Conservation (phyloP, 37 sponge, comb jelly and placozoan genomes). For the Oopsacas minuta region DNA sequence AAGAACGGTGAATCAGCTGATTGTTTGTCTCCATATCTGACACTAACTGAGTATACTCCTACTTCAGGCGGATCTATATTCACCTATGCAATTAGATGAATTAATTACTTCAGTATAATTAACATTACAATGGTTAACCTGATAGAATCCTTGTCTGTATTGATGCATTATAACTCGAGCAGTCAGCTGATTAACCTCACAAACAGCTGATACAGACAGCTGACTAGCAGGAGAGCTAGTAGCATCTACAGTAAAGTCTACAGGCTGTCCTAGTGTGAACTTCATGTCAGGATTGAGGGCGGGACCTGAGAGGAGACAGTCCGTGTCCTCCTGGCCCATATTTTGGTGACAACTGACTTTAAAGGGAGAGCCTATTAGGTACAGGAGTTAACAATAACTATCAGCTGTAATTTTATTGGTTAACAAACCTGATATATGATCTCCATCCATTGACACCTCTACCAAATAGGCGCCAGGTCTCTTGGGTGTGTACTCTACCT, state of each 20-base stretch:
- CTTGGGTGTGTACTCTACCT: constrained; percentile 19
- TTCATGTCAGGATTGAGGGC: constrained; percentile 3
- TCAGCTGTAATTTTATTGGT: too few relatives aligned
- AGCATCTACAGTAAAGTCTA: not conserved
- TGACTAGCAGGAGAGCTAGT: not conserved
- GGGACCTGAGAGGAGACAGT: not conserved
- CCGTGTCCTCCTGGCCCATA: not conserved
- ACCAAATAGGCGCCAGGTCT: constrained; percentile 19
- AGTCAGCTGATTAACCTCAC: not conserved
- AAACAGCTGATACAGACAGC: not conserved
- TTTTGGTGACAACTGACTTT: not conserved
- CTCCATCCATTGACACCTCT: constrained; percentile 7
- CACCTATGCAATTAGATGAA: too few relatives aligned
- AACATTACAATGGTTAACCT: too few relatives aligned
- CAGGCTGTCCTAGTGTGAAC: constrained; percentile 17
- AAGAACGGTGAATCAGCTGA: not conserved
- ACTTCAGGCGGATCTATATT: not conserved
- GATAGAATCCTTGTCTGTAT: constrained; percentile 4
- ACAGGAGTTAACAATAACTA: not conserved
- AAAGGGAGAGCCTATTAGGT: not conserved
- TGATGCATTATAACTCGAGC: not conserved
- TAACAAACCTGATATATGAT: constrained; percentile 19
- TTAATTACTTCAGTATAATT: too few relatives aligned
- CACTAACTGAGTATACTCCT: not conserved
- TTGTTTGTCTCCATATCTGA: not conserved